Conservation (phyloP, 2,888 invertebrate genomes). For the Bugula neritina region DNA sequence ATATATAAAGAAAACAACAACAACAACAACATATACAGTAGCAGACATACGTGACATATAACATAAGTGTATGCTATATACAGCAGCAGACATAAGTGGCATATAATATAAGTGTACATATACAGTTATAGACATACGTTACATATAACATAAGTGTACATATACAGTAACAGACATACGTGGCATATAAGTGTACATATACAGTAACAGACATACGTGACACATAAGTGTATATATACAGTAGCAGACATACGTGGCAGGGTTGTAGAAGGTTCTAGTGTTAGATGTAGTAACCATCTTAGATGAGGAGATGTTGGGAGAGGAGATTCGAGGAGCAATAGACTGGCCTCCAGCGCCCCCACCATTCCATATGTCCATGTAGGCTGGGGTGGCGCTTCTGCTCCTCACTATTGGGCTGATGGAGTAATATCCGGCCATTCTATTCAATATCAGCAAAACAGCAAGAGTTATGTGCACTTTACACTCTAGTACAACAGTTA, state of each 20-base stretch:
- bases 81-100: no score
- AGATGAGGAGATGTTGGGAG: not conserved
- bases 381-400: conserved; percentile 42
- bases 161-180: no score
- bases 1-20: not conserved
- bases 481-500: no score
- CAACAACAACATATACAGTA: not conserved
- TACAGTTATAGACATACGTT: no score
- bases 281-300: conserved; percentile 36
- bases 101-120: no score
- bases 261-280: conserved; percentile 49
- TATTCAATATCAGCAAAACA: conserved; percentile 31
- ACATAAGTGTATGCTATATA: no score
- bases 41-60: no score
- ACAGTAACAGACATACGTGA: no score
- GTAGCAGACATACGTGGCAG: conserved; percentile 48
- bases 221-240: no score
- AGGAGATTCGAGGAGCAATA: conserved; percentile 17
- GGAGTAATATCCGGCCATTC: conserved; percentile 39
- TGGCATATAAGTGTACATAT: no score
- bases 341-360: conserved; percentile 12
- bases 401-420: conserved; percentile 39
- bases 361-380: conserved; percentile 26
- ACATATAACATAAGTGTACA: no score
- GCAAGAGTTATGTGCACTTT: no score